These are phyloP conservation scores for Odontocolon sp. DNA, from an alignment of 2,888 invertebrate species.

Conservation along the genomic window DNA sequence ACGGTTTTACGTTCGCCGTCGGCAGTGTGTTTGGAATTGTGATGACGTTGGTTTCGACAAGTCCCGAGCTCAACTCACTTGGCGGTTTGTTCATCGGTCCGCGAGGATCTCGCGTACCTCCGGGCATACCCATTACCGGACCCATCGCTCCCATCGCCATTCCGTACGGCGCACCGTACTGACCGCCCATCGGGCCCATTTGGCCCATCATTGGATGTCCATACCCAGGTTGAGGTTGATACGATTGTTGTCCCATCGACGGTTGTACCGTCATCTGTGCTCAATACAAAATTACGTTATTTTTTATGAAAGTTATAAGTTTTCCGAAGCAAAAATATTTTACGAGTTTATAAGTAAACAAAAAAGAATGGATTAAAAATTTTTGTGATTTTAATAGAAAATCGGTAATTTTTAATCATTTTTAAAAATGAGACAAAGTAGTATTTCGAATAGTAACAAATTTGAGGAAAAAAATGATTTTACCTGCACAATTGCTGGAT, in stretches of 20 bases:
- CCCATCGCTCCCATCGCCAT: slow-evolving; percentile 82
- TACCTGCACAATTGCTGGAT: slow-evolving; percentile 98
- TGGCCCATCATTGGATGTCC: slow-evolving; percentile 88
- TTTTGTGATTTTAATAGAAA: too few species aligned
- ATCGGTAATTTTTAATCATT: too few species aligned
- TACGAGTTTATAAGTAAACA: too few species aligned
- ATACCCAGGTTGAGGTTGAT: slow-evolving; percentile 86
- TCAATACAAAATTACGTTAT: not conserved
- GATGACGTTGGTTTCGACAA: slow-evolving; percentile 80
- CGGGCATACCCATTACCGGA: slow-evolving; percentile 81
- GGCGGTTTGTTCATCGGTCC: slow-evolving; percentile 82
- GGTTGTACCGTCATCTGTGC: slow-evolving; percentile 89
- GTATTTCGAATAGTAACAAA: not conserved
- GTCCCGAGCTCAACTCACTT: slow-evolving; percentile 86
- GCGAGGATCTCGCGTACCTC: slow-evolving; percentile 77
- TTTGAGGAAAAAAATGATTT: slow-evolving; percentile 59
- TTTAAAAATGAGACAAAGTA: too few species aligned
- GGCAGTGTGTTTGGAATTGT: slow-evolving; percentile 77
- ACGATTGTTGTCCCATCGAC: slow-evolving; percentile 84
- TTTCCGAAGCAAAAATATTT: too few species aligned
- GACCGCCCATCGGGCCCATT: slow-evolving; percentile 81
- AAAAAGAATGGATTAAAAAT: too few species aligned
- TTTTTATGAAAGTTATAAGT: too few species aligned
- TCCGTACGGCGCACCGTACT: slow-evolving; percentile 82
- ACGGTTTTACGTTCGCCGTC: slow-evolving; percentile 77